Percentiles rank a stretch among this genome's conserved stretches.
These are phyloP conservation scores for Setophaga coronata DNA, from an alignment of 2,113 vertebrate genomes.

Conservation along the genomic window DNA sequence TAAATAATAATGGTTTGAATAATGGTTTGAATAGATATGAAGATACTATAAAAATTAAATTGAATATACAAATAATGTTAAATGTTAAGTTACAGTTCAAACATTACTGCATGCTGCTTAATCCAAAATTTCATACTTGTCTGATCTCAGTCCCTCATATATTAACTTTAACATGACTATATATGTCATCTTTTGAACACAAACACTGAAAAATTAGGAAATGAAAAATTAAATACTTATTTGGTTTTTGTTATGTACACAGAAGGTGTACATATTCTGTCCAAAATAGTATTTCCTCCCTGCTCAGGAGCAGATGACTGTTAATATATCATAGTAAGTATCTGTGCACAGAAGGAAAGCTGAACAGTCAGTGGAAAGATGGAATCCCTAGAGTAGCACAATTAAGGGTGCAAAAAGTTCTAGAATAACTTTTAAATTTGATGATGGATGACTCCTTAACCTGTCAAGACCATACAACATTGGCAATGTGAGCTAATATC, in stretches of 20 bases:
- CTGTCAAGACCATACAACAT: neutral
- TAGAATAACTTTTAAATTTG: neutral
- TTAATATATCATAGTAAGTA: neutral
- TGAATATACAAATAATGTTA: neutral
- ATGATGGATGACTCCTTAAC: neutral
- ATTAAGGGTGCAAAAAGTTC: neutral
- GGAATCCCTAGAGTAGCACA: neutral
- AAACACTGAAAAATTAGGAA: neutral
- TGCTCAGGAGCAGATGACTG: neutral
- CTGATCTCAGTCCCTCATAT: neutral
- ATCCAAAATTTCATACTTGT: neutral
- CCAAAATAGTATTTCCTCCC: neutral
- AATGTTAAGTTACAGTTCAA: neutral
- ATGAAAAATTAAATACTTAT: neutral
- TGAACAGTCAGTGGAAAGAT: neutral
- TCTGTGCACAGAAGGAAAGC: neutral
- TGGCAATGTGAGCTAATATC: conserved; percentile 7
- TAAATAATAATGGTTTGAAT: neutral
- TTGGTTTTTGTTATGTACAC: accelerated
- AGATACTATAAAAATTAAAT: neutral
- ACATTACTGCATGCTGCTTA: neutral
- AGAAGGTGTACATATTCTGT: neutral
- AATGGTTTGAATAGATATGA: neutral
- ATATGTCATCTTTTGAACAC: neutral
- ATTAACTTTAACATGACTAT: neutral